Base-by-base conservation (phyloP, 2,113 vertebrate genomes). In the Artemisiospiza belli region DNA sequence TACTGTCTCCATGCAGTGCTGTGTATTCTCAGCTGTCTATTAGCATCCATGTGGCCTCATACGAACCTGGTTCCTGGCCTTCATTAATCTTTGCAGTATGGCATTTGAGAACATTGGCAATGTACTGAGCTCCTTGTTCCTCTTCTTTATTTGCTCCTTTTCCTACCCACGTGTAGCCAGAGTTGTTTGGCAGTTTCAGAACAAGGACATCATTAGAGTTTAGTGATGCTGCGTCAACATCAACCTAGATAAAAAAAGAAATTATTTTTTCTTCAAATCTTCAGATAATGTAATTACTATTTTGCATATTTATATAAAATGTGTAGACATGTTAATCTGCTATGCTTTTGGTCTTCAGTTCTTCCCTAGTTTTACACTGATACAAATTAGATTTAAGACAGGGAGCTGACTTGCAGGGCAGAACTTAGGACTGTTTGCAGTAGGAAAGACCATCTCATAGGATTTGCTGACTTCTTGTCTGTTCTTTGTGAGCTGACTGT, bases 141-240 rank as follows among this genome's bases (percentile, higher is more conserved):
- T 99, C 99, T 61, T 99, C 99, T 72, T 94, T 94, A 89, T 96
- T 99, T 25, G 98, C 98, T 24, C 99, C 99, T 97, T 98, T 98
- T 59, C 99, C 99, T 63, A 97, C 49, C 99, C 99, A 99, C 27
- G 95, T 95, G 94, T 98, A 99, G 24, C 98, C 98, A 44, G 76
- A 64, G 19, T 98, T 98, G 62, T 94, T 87, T 52, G 95, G 96
- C 91, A 97, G 94, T 97, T 98, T 99, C 96, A 99, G 96, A 84
- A 99, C 97, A 97, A 98, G 99, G 78, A 97, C 98, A 51, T 99
- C 99, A 27, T 99, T 99, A 37, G 99, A 99, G 97, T 99, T 99
- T 77, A 99, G 69, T 33, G 97, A 98, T n/a, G 52, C 21, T 25
- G 99, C 97, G 1, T 96, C 96, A 27, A 96, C 97, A 46, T 99